These are phyloP conservation scores for Drosophila simulans DNA, from an alignment of 1,140 invertebrate species.

Conservation along the genomic window DNA sequence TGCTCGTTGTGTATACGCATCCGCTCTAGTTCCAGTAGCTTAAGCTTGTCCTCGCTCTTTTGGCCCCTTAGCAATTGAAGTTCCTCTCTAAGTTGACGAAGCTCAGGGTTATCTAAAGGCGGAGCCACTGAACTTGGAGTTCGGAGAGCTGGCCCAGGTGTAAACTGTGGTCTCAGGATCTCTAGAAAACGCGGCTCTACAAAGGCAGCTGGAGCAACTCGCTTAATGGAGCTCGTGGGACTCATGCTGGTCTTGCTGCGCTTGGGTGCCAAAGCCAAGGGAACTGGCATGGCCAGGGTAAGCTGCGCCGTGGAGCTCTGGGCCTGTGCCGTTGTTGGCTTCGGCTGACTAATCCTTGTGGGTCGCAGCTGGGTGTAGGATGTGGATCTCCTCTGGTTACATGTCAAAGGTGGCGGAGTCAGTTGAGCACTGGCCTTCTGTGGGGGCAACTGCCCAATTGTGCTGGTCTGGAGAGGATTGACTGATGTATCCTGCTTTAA, in stretches of 20 bases:
- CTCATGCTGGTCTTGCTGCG: constrained; percentile 81
- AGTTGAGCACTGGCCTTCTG: constrained; percentile 13
- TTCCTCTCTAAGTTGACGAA: constrained; percentile 94
- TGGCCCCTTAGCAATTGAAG: constrained; percentile 94
- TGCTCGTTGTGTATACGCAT: constrained; percentile 94
- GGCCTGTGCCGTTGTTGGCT: constrained; percentile 70
- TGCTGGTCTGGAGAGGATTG: constrained; percentile 21
- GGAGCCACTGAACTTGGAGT: constrained; percentile 85
- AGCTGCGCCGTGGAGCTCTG: constrained; percentile 67
- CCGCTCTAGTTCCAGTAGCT: constrained; percentile 95
- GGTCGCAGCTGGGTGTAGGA: constrained; percentile 70
- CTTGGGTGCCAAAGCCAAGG: constrained; percentile 67
- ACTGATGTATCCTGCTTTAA: neutral
- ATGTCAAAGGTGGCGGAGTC: constrained; percentile 51
- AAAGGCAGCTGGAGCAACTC: constrained; percentile 58
- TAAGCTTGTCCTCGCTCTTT: constrained; percentile 93
- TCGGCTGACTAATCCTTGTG: constrained; percentile 75
- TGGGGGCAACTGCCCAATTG: constrained; percentile 20
- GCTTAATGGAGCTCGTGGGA: constrained; percentile 68
- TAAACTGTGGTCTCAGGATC: constrained; percentile 94
- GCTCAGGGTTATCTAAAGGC: constrained; percentile 87
- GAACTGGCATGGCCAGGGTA: constrained; percentile 69
- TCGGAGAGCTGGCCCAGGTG: constrained; percentile 91
- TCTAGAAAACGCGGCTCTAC: constrained; percentile 94
- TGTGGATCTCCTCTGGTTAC: constrained; percentile 69